phyloP scores from a whole-genome alignment of 2,113 vertebrate genomes.

The Ciconia maguari region DNA sequence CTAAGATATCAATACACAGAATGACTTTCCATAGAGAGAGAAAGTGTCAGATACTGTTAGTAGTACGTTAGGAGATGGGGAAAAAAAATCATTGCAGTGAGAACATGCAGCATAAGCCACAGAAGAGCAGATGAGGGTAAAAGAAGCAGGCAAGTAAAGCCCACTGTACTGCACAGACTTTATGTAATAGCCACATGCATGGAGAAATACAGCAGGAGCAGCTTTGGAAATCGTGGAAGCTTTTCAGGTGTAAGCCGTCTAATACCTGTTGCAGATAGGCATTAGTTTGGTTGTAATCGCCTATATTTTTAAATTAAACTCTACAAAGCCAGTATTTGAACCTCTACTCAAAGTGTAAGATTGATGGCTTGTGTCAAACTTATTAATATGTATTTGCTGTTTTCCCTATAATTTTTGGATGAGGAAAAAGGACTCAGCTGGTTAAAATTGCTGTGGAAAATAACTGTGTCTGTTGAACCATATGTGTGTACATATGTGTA shows the following conservation, averaged over 20 bases:
- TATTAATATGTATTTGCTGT: neutral
- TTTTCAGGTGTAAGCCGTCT: neutral
- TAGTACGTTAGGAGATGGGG: neutral
- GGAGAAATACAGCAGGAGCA: neutral
- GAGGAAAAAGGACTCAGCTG: neutral
- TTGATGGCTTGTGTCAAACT: neutral
- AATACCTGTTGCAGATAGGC: neutral
- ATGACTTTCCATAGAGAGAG: fast-evolving
- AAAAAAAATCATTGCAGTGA: neutral
- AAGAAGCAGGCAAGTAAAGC: neutral
- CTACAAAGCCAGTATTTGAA: neutral
- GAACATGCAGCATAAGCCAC: neutral
- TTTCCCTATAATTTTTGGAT: neutral
- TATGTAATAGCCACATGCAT: neutral
- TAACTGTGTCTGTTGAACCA: neutral
- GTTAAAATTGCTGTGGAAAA: conserved; percentile 4
- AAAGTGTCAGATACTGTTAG: fast-evolving
- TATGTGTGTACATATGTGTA: neutral
- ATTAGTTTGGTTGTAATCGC: neutral
- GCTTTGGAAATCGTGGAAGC: neutral
- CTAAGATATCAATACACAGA: neutral
- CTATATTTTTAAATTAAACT: neutral
- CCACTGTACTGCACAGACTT: neutral
- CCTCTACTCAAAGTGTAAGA: neutral
- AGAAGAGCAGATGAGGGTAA: neutral